Base-by-base conservation (phyloP, 1,140 invertebrate species). In the Ceratosolen fusciceps region DNA sequence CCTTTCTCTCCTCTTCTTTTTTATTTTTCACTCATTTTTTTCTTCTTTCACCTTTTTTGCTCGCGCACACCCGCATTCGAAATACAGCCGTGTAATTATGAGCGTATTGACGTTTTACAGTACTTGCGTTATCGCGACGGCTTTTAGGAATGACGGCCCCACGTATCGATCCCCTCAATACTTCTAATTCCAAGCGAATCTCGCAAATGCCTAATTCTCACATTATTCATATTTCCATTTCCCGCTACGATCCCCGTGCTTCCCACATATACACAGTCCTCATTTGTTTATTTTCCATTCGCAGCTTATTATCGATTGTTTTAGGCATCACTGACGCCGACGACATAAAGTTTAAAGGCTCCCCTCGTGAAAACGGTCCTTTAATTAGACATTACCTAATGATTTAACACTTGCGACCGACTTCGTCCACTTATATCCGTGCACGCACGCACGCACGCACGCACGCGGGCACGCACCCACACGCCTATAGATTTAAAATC, bases 71-170 rank as follows among this genome's bases (percentile, higher is more conserved):
- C 37, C 67, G 31, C 60, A 26, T 34, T 70, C 24, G 67, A 49
- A 70, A 70, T 26, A 26, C 29, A 49, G 3, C 24, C 43, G 12
- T 24, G 67, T 70, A 49, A 70, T 70, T 47, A 47, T 26, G 43
- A 70, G 19, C 24, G n/a, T 70, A 70, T 47, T 19, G 39, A 49
- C n/a, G 26, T 70, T 47, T 70, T 26, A 43, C 21, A 26, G 67
- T 24, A 19, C 39, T 19, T 43, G 43, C 24, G 67, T 7, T 47
- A 70, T 24, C 62, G 21, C 5, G 37, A 43, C 31, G 62, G 0
- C 7, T 49, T 70, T 70, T 70, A 21, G 2, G n/a, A 47, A 70
- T 70, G 29, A 49, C n/a, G 37, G n/a, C n/a, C 10, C 8, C 29
- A 24, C 19, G 67, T 9, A 0, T 39, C 37, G 62, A 39, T 70